These are phyloP conservation scores for Nanger granti DNA, from an alignment of 2,113 vertebrate genomes.

Conservation along the genomic window DNA sequence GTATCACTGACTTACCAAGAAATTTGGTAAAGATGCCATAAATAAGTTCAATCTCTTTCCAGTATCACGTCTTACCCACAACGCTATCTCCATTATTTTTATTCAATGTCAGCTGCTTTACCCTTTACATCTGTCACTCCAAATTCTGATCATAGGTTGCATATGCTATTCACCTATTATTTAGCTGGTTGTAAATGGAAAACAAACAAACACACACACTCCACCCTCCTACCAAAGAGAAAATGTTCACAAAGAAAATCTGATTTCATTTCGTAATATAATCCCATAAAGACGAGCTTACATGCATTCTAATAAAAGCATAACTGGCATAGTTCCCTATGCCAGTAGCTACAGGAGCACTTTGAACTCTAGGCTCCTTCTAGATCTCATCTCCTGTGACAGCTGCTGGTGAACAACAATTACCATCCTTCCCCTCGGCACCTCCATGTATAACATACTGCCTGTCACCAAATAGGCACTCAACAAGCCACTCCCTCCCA, in stretches of 20 bases:
- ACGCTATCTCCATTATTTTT: not conserved
- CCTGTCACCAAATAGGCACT: not conserved
- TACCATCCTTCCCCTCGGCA: not conserved
- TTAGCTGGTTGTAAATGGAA: not conserved
- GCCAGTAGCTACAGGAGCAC: not conserved
- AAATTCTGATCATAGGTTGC: not conserved
- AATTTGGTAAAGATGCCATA: not conserved
- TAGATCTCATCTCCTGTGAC: not conserved
- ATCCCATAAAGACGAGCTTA: not conserved
- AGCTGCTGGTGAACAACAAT: too few relatives aligned
- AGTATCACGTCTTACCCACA: not conserved
- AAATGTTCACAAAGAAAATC: not conserved
- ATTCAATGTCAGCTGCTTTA: not conserved
- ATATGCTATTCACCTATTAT: not conserved
- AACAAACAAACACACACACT: not conserved
- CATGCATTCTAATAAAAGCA: not conserved
- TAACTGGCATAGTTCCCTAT: not conserved
- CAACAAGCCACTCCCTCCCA: not conserved
- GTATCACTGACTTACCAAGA: not conserved
- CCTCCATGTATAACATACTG: not conserved
- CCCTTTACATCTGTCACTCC: not conserved
- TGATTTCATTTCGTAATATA: not conserved
- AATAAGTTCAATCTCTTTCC: not conserved
- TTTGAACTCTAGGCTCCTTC: fast-evolving
- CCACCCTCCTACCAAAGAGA: not conserved